phyloP scores from a whole-genome alignment of 2,888 invertebrate genomes.

The Sminthurinus aureus region DNA sequence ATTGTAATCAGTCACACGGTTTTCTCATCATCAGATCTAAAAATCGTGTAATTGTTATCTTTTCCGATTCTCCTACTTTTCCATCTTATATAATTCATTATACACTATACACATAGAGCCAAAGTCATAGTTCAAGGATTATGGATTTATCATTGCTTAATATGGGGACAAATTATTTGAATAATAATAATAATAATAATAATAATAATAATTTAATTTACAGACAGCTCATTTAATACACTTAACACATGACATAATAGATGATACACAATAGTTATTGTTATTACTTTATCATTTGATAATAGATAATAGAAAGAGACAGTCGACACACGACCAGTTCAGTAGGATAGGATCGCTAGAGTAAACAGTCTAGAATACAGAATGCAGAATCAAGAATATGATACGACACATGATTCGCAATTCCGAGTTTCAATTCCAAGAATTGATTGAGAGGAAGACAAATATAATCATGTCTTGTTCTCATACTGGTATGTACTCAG shows the following conservation, averaged over 20 bases:
- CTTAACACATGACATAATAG: too few relatives aligned
- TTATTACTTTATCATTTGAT: not conserved
- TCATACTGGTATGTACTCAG: not conserved
- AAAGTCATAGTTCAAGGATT: not conserved
- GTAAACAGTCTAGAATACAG: not conserved
- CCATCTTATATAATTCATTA: too few relatives aligned
- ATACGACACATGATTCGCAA: not conserved
- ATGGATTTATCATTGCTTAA: not conserved
- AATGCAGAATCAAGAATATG: not conserved
- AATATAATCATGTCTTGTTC: not conserved
- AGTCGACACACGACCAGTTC: not conserved
- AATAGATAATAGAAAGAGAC: not conserved
- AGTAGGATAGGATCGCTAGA: too few relatives aligned
- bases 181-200: too few relatives aligned
- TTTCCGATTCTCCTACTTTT: not conserved
- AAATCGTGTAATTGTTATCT: not conserved
- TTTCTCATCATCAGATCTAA: not conserved
- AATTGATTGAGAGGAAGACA: not conserved
- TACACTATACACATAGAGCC: not conserved
- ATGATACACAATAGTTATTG: too few relatives aligned
- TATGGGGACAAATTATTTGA: not conserved
- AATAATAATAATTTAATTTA: too few relatives aligned
- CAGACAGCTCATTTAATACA: too few relatives aligned
- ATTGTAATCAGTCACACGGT: not conserved
- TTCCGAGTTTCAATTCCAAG: not conserved